Base-by-base conservation (phyloP, 2,113 vertebrate genomes). In the Fukomys damarensis region DNA sequence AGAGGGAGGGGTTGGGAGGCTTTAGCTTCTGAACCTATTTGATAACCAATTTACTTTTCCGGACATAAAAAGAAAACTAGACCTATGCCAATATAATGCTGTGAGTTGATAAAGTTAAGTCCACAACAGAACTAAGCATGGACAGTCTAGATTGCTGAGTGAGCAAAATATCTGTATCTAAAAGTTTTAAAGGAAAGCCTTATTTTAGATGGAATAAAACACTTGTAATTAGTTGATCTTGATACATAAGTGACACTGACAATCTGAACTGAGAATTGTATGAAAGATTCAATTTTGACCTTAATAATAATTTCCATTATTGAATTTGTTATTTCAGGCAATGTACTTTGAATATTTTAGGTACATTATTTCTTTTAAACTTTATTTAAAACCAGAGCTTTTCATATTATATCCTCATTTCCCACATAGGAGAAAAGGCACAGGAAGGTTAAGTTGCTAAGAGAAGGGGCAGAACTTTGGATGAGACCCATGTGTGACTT, bases 11-110 rank as follows among this genome's bases (percentile, higher is more conserved):
- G 6, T 32, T 58, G 41, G 76, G 10, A 43, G 26, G 0, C 13
- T 74, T 89, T 95, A 97, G 56, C 46, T 66, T 92, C 59, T 92
- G 77, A 84, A 52, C 2, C 22, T 95, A n/a, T 68, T 95, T 96
- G 14, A 3, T 93, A 70, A 94, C 61, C 77, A 89, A 80, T 88
- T 92, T 96, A 54, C 19, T 7, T 90, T 86, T 41, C 24, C 9
- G 26, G 20, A 46, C 49, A 93, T 76, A 43, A 93, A 96, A 93
- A 4, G 49, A 56, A 81, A 72, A 81, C 72, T 41, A 83, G 4
- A 93, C 49, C 24, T 80, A n/a, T 66, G 30, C 12, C 30, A 90
- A 41, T 82, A 61, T 41, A 2, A 74, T 86, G 11, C 5, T n/a
- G 22, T 93, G 13, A 86, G n/a, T 90, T 83, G 49, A 81, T 66